Conservation (phyloP, 2,113 vertebrate genomes). For the Siphamia tubifer region DNA sequence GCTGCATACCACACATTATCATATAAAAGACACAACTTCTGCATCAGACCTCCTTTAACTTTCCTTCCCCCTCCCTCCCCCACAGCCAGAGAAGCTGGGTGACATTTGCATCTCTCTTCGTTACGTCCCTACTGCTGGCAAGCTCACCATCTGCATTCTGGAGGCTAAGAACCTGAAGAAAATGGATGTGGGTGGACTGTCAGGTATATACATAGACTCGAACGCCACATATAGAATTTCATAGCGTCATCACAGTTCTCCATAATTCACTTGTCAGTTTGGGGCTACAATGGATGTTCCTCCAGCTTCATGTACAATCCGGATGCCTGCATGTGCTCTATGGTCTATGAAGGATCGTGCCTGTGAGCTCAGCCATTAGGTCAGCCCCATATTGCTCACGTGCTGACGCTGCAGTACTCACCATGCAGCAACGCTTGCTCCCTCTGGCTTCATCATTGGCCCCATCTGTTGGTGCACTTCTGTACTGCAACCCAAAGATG, state of each 20-base stretch:
- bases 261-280: neutral
- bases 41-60: conserved; percentile 8
- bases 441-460: conserved; percentile 32
- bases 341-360: conserved; percentile 3
- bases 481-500: conserved; percentile 36
- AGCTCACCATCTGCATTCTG: conserved; percentile 96
- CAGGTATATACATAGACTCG: conserved; percentile 76
- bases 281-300: neutral
- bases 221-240: neutral
- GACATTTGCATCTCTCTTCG: conserved; percentile 98
- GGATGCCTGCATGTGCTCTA: conserved; percentile 12
- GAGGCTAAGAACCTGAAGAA: conserved; percentile 99
- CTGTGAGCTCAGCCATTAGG: conserved; percentile 51
- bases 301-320: neutral
- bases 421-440: conserved; percentile 28
- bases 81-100: conserved; percentile 95
- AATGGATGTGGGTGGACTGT: conserved; percentile 98
- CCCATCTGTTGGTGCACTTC: conserved; percentile 62
- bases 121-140: conserved; percentile 95
- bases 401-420: conserved; percentile 74
- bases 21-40: neutral
- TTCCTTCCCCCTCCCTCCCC: neutral
- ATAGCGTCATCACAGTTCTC: neutral
- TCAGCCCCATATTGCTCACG: conserved; percentile 56
- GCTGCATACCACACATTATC: neutral